Base-by-base conservation (phyloP, 2,888 invertebrate species). In the Ephialtes manifestator region DNA sequence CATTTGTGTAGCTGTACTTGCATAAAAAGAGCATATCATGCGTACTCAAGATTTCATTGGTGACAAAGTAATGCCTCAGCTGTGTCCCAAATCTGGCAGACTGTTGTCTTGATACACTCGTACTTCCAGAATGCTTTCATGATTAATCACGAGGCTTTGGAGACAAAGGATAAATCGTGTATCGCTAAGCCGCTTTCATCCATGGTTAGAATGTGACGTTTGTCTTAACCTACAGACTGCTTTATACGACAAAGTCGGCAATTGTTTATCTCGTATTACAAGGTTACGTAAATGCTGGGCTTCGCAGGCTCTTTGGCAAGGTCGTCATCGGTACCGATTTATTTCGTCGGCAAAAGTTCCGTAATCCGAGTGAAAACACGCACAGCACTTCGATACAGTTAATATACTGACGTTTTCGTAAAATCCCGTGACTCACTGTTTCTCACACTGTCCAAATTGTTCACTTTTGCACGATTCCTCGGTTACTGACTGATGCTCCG, bases 51-150 rank as follows among this genome's bases (percentile, higher is more conserved):
- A 65, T 20, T 20, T 65, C 39, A 68, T 35, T 75, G 68, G 20
- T 31, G 20, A 55, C 24, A 8, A 15, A 13, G 39, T 4, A 53
- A 81, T 70, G 46, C 55, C 31, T 74, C 78, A 74, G 72, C 74
- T 31, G 35, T 28, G 43, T 65, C 51, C 51, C 51, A 18, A 39
- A 75, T 15, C 18, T 63, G 20, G 67, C 60, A 24, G 43, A 68
- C 68, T 48, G 65, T 63, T 39, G 53, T 18, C 46, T 82, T 5
- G 55, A 53, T 39, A 48, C 35, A 63, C 48, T 71, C 51, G 75
- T 75, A 75, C 70, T 55, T 76, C 78, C 82, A 82, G 43, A 82
- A 79, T 51, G 82, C 63, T 85, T 85, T 82, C 85, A 85, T 85
- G 70, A 85, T 85, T 75, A 71, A 75, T 82, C 79, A 75, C 71